Evolutionary conservation across 1,140 invertebrate species (phyloP), one percentile per base, ranked within the genome.

Genomic region (Drosophila pachea): DNA sequence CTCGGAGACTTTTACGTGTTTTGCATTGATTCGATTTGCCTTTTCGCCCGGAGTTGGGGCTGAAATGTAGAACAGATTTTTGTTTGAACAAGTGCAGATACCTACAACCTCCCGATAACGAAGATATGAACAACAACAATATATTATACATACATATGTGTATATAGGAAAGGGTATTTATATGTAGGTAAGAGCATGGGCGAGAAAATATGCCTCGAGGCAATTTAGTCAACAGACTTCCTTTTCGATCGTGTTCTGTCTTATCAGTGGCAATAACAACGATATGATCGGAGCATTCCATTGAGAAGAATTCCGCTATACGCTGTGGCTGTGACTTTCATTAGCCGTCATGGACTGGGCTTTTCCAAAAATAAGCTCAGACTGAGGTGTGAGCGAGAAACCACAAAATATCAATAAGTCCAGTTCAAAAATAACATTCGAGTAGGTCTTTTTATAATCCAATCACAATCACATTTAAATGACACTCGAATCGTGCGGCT

Each of bases 61-160:
- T 14, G 35, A 42, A 48, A 58, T 22, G 43, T 22, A 16, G 40
- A 59, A 52, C 8, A 60, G 22, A 49, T 33, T 36, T 47, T 36
- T 70, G 68, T 70, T 66, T 70, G 14, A 65, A 70, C 68, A 70
- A 65, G 40, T 70, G 67, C 42, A 36, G 55, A 59, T 16, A 58
- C 29, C 32, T 22, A 35, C 55, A 47, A n/a, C 40, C 22, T 22
- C 7, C 40, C n/a, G 48, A 70, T 66, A 70, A 70, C 31, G 59
- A 31, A 42, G 40, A 61, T 53, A 54, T 11, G 11, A 7, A 48
- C n/a, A n/a, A n/a, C n/a, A n/a, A n/a, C n/a, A n/a, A n/a, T n/a
- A n/a, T n/a, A n/a, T n/a, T n/a, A n/a, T n/a, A n/a, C n/a, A n/a
- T n/a, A n/a, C n/a, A n/a, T n/a, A n/a, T n/a, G n/a, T n/a, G n/a